Percentiles rank a stretch among this genome's conserved stretches.
phyloP scores from a whole-genome alignment of 2,888 invertebrate genomes.

The Stenodema calcarata region DNA sequence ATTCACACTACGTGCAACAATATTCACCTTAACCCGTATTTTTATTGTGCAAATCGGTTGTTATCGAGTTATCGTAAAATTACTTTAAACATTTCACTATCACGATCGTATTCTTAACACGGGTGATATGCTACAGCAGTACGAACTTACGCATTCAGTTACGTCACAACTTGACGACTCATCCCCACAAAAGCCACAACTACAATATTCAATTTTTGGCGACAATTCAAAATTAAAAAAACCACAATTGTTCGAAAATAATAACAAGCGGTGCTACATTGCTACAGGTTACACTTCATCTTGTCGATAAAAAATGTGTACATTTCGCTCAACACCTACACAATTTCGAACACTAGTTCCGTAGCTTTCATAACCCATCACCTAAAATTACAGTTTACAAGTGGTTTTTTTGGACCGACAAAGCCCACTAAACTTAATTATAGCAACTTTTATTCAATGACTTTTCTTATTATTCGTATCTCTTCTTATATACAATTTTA shows the following conservation, averaged over 20 bases:
- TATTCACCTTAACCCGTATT: background rate
- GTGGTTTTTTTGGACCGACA: background rate
- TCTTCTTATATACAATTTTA: background rate
- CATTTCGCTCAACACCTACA: constrained; percentile 2
- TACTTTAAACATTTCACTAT: background rate
- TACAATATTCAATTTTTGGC: background rate
- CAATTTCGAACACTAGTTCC: background rate
- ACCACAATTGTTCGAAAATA: background rate
- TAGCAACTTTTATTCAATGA: background rate
- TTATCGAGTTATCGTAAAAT: background rate
- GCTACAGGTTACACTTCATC: background rate
- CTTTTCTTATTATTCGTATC: background rate
- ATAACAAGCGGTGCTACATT: background rate
- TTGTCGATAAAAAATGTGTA: background rate
- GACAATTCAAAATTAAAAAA: background rate
- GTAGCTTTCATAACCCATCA: background rate
- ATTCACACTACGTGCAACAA: constrained; percentile 9
- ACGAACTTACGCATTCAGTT: no score
- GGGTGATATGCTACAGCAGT: background rate
- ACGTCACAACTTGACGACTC: background rate
- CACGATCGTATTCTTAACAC: background rate
- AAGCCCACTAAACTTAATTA: background rate
- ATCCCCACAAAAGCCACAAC: background rate
- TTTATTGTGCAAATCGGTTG: background rate
- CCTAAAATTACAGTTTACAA: background rate